Percentiles rank a stretch among this genome's conserved stretches.
phyloP scores from a whole-genome alignment of 2,888 invertebrate species.

The Cartodere bifasciata region DNA sequence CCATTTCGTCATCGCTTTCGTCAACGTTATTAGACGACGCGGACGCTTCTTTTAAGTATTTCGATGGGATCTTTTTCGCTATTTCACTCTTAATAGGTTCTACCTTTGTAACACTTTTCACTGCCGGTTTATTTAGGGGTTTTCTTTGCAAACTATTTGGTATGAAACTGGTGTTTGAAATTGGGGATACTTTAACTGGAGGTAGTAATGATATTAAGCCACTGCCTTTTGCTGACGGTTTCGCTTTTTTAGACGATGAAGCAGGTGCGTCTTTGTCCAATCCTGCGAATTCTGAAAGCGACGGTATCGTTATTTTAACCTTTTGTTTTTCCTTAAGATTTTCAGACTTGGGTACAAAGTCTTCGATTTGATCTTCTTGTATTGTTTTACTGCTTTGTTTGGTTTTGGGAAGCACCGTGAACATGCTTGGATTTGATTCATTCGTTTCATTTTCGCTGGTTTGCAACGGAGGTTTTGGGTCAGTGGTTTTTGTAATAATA shows the following conservation, averaged over 20 bases:
- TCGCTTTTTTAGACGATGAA: constrained; percentile 17
- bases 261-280: constrained; percentile 18
- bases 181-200: constrained; percentile 22
- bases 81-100: constrained; percentile 14
- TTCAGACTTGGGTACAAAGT: constrained; percentile 25
- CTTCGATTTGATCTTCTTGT: constrained; percentile 23
- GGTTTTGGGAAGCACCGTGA: constrained; percentile 21
- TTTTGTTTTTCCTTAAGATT: constrained; percentile 20
- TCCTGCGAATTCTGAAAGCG: constrained; percentile 22
- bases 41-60: constrained; percentile 12
- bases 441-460: constrained; percentile 8
- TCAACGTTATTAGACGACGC: constrained; percentile 17
- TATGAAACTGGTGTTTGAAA: constrained; percentile 22
- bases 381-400: constrained; percentile 11
- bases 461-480: no score
- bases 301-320: constrained; percentile 25
- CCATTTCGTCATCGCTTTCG: constrained; percentile 25
- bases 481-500: no score
- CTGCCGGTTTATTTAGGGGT: constrained; percentile 6
- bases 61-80: constrained; percentile 15
- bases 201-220: constrained; percentile 24
- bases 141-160: constrained; percentile 15
- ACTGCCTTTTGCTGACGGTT: constrained; percentile 19
- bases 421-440: constrained; percentile 10
- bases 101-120: constrained; percentile 8